phyloP scores from a whole-genome alignment of 2,113 vertebrate species.

The Pangasianodon gigas region DNA sequence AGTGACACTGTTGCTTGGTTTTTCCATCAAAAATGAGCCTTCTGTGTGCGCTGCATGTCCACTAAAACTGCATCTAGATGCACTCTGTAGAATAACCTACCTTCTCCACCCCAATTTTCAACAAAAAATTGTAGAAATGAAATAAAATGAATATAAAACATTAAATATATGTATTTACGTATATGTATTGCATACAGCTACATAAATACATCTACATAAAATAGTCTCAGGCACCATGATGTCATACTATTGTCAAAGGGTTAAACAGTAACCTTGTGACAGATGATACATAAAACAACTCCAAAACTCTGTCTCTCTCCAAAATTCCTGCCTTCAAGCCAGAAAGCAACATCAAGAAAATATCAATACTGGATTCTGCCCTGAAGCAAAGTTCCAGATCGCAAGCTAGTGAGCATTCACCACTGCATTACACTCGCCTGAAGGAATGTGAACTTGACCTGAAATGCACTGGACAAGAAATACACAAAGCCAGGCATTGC shows the following conservation, averaged over 20 bases:
- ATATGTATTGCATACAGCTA: neutral
- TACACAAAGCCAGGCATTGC: constrained; percentile 51
- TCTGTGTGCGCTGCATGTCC: neutral
- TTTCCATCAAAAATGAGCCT: neutral
- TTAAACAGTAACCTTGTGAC: neutral
- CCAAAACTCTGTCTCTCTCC: neutral
- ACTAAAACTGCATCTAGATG: neutral
- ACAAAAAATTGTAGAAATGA: neutral
- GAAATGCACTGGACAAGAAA: constrained; percentile 58
- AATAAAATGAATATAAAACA: neutral
- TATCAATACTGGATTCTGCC: constrained; percentile 68
- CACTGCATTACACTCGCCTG: constrained; percentile 69
- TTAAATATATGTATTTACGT: neutral
- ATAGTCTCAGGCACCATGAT: neutral
- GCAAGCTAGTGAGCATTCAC: constrained; percentile 67
- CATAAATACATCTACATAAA: neutral
- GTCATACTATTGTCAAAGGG: neutral
- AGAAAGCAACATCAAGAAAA: constrained; percentile 61
- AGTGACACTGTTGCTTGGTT: neutral
- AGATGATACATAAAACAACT: constrained; percentile 9
- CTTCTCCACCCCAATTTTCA: neutral
- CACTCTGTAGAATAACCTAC: neutral
- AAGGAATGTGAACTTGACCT: constrained; percentile 74
- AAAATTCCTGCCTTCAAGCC: constrained; percentile 58
- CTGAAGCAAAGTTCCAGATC: constrained; percentile 68